Percentiles rank a stretch among this genome's conserved stretches.
Conservation (phyloP, 2,888 invertebrate genomes). For the Cheilosia soror region DNA sequence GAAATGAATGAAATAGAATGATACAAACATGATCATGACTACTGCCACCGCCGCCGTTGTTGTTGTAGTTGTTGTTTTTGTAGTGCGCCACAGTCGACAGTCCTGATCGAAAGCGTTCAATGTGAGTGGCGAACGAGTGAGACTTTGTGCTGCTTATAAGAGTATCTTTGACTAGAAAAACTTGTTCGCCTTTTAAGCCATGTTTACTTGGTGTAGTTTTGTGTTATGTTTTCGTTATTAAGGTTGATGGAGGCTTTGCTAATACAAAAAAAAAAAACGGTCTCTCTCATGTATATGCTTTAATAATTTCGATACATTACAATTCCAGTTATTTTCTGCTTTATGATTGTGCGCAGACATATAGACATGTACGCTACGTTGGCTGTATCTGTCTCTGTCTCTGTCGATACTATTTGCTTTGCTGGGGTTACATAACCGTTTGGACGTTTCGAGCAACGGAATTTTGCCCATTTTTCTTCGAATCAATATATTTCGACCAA, state of each 20-base stretch:
- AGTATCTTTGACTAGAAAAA: slow-evolving; percentile 66
- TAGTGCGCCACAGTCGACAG: background rate
- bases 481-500: slow-evolving; percentile 30
- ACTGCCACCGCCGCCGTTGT: slow-evolving; percentile 18
- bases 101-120: slow-evolving; percentile 70
- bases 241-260: slow-evolving; percentile 62
- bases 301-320: slow-evolving; percentile 72
- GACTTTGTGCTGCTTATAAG: slow-evolving; percentile 8
- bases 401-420: slow-evolving; percentile 38
- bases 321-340: slow-evolving; percentile 66
- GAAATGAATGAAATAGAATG: slow-evolving; percentile 67
- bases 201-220: slow-evolving; percentile 67
- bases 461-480: slow-evolving; percentile 28
- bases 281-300: slow-evolving; percentile 55
- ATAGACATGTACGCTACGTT: background rate
- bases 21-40: slow-evolving; percentile 63
- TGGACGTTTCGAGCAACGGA: slow-evolving; percentile 21
- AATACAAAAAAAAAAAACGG: slow-evolving; percentile 23
- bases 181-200: slow-evolving; percentile 73
- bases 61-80: background rate
- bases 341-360: slow-evolving; percentile 31
- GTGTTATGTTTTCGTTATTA: slow-evolving; percentile 61
- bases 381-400: slow-evolving; percentile 4
- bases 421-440: slow-evolving; percentile 60
- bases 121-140: slow-evolving; percentile 52